Evolutionary conservation across 2,797 vertebrate genomes (phyloP).

Genomic region (Sebastiscus albofasciatus): DNA sequence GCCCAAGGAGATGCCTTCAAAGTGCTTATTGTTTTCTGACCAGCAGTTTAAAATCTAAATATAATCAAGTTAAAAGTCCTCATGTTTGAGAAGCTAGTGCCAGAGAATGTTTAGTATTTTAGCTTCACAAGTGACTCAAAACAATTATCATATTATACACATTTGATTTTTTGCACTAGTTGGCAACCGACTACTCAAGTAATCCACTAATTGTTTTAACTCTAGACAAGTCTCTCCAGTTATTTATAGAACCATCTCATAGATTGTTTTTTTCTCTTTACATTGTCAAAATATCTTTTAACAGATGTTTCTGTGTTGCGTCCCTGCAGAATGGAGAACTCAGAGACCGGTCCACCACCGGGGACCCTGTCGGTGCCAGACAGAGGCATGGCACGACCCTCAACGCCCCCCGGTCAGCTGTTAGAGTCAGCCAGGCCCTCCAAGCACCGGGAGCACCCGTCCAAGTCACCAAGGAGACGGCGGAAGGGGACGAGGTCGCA

Average conservation of each 20-base stretch:
- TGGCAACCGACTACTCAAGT: not conserved
- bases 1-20: not conserved
- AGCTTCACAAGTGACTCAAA: not conserved
- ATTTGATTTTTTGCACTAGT: not conserved
- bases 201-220: not conserved
- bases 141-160: not conserved
- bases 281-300: not conserved
- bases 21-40: not conserved
- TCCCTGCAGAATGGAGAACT: slow-evolving; percentile 69
- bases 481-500: slow-evolving; percentile 77
- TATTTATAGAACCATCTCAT: not conserved
- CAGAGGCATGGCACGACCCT: slow-evolving; percentile 22
- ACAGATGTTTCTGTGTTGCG: not conserved
- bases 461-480: slow-evolving; percentile 80
- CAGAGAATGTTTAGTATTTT: not conserved
- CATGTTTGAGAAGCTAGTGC: not conserved
- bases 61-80: too few relatives aligned
- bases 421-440: slow-evolving; percentile 58
- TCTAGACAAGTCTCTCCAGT: not conserved
- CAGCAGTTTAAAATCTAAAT: not conserved
- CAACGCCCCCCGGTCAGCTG: slow-evolving; percentile 40
- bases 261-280: not conserved
- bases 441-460: slow-evolving; percentile 63
- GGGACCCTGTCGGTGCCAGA: slow-evolving; percentile 34
- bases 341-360: slow-evolving; percentile 44